Evolutionary conservation across 2,888 invertebrate genomes (phyloP).

Genomic region (Catocala fraxini): DNA sequence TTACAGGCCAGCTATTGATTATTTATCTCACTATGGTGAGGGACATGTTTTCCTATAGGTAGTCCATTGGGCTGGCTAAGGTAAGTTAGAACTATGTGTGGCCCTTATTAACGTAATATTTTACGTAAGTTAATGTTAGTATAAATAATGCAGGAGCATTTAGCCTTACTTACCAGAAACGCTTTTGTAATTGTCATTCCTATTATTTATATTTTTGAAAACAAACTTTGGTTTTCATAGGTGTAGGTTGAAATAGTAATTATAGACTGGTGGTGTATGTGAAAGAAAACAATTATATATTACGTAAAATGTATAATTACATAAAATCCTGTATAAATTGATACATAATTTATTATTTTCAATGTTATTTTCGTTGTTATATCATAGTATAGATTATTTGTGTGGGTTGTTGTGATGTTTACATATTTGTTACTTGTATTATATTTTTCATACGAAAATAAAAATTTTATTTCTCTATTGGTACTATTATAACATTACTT

Average conservation of each 20-base stretch:
- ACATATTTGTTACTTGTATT: slow-evolving; percentile 19
- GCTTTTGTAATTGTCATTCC: slow-evolving; percentile 4
- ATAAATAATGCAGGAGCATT: no score
- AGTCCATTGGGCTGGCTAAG: no score
- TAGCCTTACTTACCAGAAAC: not conserved
- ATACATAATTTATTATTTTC: slow-evolving; percentile 18
- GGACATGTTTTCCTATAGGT: not conserved
- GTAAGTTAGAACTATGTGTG: no score
- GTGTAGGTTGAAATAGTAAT: not conserved
- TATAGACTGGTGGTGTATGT: not conserved
- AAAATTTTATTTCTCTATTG: slow-evolving; percentile 58
- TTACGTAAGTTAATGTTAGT: no score
- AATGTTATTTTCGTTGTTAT: not conserved
- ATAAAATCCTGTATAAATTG: slow-evolving; percentile 21
- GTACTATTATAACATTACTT: slow-evolving; percentile 64
- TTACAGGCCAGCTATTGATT: no score
- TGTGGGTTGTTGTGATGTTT: slow-evolving; percentile 19
- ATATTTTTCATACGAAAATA: slow-evolving; percentile 7
- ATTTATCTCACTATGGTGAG: no score
- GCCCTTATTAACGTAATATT: no score
- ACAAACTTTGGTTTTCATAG: not conserved
- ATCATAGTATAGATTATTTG: not conserved
- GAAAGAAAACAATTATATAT: slow-evolving; percentile 11
- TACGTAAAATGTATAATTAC: slow-evolving; percentile 18
- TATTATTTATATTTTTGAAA: not conserved